Evolutionary conservation across 2,888 invertebrate genomes (phyloP), one percentile per base, ranked within the genome.

Genomic region (Stenchaetothrips biformis): DNA sequence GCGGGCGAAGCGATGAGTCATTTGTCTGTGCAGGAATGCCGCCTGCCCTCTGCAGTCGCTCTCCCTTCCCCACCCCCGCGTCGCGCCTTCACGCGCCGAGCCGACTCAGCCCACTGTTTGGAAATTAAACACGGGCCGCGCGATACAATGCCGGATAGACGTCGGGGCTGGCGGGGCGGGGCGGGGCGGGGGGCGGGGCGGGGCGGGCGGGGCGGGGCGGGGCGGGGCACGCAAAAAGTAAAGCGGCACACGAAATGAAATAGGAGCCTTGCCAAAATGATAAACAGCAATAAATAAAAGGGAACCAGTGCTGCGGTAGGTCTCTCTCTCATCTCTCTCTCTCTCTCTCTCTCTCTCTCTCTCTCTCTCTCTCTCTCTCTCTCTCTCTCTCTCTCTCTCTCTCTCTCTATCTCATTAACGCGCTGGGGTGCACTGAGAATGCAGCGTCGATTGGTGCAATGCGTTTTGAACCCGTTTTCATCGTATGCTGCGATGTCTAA

Each of bases 211-310:
- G n/a, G 3, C 67, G 21, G 62, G 37, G 37, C 37, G 37, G 37
- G 37, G 37, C 37, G 37, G 37, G 37, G 18, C 59, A 59, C 16
- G 18, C 21, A 25, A 74, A 74, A 74, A 74, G 67, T 74, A 74
- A 74, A 74, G 25, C 21, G 25, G 67, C 18, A 4, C 37, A 59
- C 59, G 59, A 59, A 74, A 74, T 74, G 67, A 74, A 74, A 74
- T 74, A 74, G 67, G 67, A 74, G 21, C 67, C 21, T 74, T 74
- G 67, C 67, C 67, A 74, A 74, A 74, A 74, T 74, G 67, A 74
- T 74, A 74, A 74, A 74, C 67, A 74, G 67, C 25, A 74, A 74
- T 74, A 74, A 74, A 74, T 74, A 74, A 74, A 74, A 74, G 21
- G 21, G 21, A 6, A 4, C 53, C 53, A 6, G 59, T 6, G 67